Evolutionary conservation across 2,797 vertebrate genomes (phyloP), one percentile per base, ranked within the genome.

Genomic region (Chelon auratus): DNA sequence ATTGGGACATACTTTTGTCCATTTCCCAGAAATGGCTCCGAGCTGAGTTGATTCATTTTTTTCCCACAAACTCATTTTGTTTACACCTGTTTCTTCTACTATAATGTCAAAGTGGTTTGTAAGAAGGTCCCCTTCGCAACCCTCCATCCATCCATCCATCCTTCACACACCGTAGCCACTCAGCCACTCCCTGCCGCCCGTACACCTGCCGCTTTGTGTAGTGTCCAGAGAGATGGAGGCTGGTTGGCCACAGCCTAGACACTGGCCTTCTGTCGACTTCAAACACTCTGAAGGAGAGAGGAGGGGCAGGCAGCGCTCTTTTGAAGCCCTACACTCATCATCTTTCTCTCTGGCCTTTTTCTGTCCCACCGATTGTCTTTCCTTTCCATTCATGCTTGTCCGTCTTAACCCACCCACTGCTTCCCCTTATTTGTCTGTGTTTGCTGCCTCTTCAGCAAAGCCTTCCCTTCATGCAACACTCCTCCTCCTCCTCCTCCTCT

Each of bases 161-260:
- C 24, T 1, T 5, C 24, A 42, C 26, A 63, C 18, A 18, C 33
- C 50, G 59, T 20, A 18, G 33, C 51, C 11, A 43, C 39, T 13
- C 3, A 24, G 10, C 48, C 15, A 3, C 62, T 70, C 57, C 75
- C 64, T 22, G 30, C 54, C 0, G 26, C 40, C n/a, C 14, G 69
- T 65, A 79, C 93, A 92, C 92, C 91, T 93, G 93, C 73, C 15
- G 45, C 90, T 89, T 91, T 91, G 91, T 92, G 81, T 78, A 13
- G 33, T 51, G 74, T 84, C 75, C 72, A 72, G 50, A 45, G 77
- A 60, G 80, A 62, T 70, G 48, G 73, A 76, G 69, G 74, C 60
- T 52, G 58, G 60, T 62, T 56, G 42, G 62, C 60, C 4, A 12
- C 58, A 69, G 78, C 78, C 77, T 78, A 61, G 80, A 91, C 84